Percentiles rank a stretch among this genome's conserved stretches.
phyloP scores from a whole-genome alignment of 2,113 vertebrate species.

The Bambusicola thoracicus region DNA sequence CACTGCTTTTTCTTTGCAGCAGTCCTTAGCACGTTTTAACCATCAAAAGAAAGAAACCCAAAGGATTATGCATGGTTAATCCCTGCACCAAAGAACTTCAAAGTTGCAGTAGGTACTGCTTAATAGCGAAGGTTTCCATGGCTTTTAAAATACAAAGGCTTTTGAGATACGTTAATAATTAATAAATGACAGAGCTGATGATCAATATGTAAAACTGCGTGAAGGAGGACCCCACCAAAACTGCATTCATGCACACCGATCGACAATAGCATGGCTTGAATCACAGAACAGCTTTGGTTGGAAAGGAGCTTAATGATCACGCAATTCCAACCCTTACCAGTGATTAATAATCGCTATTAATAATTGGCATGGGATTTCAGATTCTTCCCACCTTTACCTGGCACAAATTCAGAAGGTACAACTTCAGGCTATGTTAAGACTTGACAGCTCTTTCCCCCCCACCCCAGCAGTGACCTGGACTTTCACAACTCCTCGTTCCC shows the following conservation, averaged over 20 bases:
- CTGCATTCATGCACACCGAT: neutral
- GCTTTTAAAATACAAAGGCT: neutral
- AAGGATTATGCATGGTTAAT: neutral
- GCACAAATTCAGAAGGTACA: neutral
- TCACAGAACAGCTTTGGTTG: neutral
- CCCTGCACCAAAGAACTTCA: neutral
- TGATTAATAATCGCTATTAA: accelerated
- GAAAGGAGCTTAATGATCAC: neutral
- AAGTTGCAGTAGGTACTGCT: neutral
- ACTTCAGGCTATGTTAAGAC: neutral
- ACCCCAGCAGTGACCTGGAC: neutral
- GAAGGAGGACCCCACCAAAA: neutral
- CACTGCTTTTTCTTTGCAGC: neutral
- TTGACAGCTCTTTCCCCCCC: neutral
- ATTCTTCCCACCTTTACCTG: accelerated
- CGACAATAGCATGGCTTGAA: accelerated
- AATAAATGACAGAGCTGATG: neutral
- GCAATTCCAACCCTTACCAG: neutral
- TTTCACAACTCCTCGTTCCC: neutral
- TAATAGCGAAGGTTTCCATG: neutral
- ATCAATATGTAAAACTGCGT: neutral
- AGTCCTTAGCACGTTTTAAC: neutral
- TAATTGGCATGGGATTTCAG: neutral
- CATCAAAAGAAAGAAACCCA: neutral
- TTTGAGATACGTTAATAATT: neutral